Evolutionary conservation across 1,140 invertebrate genomes (phyloP).

Genomic region (Drosophila navojoa): DNA sequence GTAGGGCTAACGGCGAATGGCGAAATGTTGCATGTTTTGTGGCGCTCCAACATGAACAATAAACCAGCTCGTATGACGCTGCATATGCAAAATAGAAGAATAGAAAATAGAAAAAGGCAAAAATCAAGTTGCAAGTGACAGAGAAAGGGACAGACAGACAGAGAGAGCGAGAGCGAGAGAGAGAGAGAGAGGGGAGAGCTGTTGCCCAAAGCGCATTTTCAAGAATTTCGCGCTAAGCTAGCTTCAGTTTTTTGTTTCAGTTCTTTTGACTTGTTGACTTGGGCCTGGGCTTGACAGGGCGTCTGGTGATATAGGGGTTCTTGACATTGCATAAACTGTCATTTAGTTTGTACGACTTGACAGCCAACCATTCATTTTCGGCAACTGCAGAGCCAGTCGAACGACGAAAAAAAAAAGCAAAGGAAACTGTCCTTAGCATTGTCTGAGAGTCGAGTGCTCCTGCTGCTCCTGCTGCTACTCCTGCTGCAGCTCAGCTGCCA

Average conservation of each 20-base stretch:
- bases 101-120: background rate
- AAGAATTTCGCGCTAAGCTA: constrained; percentile 47
- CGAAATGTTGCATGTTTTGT: constrained; percentile 51
- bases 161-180: background rate
- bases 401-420: background rate
- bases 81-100: constrained; percentile 35
- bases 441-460: constrained; percentile 34
- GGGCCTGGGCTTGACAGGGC: constrained; percentile 38
- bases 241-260: constrained; percentile 15
- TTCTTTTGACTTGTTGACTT: constrained; percentile 48
- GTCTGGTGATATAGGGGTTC: constrained; percentile 31
- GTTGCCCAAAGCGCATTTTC: constrained; percentile 22
- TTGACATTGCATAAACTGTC: constrained; percentile 67
- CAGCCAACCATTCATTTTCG: constrained; percentile 62
- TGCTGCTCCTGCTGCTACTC: constrained; percentile 17
- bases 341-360: constrained; percentile 67
- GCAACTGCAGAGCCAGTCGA: constrained; percentile 24
- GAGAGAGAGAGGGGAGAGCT: background rate
- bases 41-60: constrained; percentile 38
- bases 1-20: background rate
- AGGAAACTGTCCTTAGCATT: constrained; percentile 13
- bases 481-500: constrained; percentile 4
- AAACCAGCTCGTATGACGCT: constrained; percentile 16
- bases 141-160: background rate
- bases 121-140: constrained; percentile 3